Conservation (phyloP, 1,140 invertebrate species). For the Acyrthosiphon pisum region DNA sequence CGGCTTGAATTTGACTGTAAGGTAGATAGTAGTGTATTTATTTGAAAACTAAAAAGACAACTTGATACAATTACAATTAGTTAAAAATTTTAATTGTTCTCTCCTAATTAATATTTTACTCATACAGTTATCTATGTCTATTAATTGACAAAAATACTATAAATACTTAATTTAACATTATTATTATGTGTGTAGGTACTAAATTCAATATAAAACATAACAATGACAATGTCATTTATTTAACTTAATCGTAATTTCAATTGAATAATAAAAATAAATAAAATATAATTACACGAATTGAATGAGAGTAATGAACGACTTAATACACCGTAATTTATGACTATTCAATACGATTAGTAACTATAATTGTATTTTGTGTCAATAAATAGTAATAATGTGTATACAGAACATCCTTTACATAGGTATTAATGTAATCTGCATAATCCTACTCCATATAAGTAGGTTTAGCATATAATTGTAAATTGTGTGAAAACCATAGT, state of each 20-base stretch:
- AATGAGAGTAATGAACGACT: background rate
- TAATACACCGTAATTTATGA: background rate
- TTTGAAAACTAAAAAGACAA: background rate
- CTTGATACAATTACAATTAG: background rate
- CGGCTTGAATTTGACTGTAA: background rate
- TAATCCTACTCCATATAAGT: conserved; percentile 6
- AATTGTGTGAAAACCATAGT: background rate
- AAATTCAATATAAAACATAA: background rate
- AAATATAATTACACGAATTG: background rate
- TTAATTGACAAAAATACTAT: background rate
- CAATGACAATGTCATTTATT: background rate
- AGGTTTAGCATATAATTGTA: conserved; percentile 5
- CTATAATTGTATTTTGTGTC: background rate
- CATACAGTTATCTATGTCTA: too few relatives aligned
- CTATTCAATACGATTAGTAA: background rate
- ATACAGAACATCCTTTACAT: background rate
- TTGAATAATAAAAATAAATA: background rate
- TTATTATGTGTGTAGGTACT: background rate
- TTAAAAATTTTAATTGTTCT: background rate
- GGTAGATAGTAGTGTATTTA: background rate
- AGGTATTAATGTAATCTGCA: conserved; percentile 15
- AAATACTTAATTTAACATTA: background rate
- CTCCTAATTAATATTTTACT: background rate
- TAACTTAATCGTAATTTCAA: background rate
- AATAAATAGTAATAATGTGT: conserved; percentile 11